Evolutionary conservation across 2,888 invertebrate genomes (phyloP), one percentile per base, ranked within the genome.

Genomic region (Parnassius glacialis): DNA sequence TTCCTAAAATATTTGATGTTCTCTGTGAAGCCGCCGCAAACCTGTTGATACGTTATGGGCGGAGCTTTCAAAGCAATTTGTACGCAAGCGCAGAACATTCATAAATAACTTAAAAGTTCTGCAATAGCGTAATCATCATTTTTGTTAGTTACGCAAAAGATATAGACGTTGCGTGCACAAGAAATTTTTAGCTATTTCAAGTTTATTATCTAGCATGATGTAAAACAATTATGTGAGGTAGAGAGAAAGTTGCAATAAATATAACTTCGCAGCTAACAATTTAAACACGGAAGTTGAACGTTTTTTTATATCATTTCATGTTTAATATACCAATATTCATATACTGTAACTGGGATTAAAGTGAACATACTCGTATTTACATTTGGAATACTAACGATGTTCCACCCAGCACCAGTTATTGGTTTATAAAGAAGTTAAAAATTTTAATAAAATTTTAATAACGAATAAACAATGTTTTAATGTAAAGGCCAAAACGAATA

Each of bases 41-140:
- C 85, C 82, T 87, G 88, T 88, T 87, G 87, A 78, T 73, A 65
- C 61, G 47, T 20, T 66, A 73, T 77, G 79, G 89, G 88, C 77
- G 90, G 87, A 80, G 84, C 74, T 78, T 75, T 61, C 16, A 55
- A 52, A 67, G 67, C 62, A 64, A 68, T 67, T 64, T 68, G 66
- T 68, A 80, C 87, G 84, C 86, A 86, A 68, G 87, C 87, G 86
- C 80, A 65, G 75, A 12, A 13, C 48, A 74, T 65, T 56, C 44
- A 67, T 68, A 69, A 69, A 45, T 45, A 48, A 44, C n/a, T 55
- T 59, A 51, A 61, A 61, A 16, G 56, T 58, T 51, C 41, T 60
- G 52, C 51, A 57, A 60, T 20, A 50, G 44, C 12, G 41, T 20
- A 52, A 56, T 56, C n/a, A 52, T 58, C 11, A 44, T 53, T 55